Conservation (phyloP, 2,113 vertebrate genomes). For the Phodopus roborovskii region DNA sequence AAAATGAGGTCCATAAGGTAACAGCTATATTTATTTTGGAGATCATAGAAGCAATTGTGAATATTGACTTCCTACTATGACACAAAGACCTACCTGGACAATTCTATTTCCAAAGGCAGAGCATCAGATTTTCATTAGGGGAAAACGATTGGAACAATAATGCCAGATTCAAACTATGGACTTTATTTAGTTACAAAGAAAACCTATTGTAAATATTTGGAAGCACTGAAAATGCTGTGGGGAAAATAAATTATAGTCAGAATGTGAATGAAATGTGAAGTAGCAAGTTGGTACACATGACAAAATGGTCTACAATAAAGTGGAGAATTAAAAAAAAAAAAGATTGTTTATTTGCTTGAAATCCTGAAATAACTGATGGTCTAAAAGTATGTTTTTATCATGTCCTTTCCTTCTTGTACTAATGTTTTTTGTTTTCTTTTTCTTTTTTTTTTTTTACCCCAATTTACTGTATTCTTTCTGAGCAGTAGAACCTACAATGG, state of each 20-base stretch:
- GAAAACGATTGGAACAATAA: neutral
- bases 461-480: slow-evolving; percentile 35
- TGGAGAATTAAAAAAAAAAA: slow-evolving; percentile 24
- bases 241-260: neutral
- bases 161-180: neutral
- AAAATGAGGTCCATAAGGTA: neutral
- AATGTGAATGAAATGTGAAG: neutral
- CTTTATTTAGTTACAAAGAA: neutral
- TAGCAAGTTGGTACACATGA: neutral
- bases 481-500: slow-evolving; percentile 29
- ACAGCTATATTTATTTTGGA: neutral
- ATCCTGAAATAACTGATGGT: slow-evolving; percentile 12
- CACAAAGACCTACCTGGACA: neutral
- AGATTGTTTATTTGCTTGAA: neutral
- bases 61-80: neutral
- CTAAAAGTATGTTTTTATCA: neutral
- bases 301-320: neutral
- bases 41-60: neutral
- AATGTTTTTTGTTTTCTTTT: no score
- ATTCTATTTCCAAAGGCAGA: neutral
- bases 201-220: neutral
- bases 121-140: neutral
- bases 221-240: neutral
- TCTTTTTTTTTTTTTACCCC: slow-evolving; percentile 16
- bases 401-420: neutral